Conservation (phyloP, 2,797 vertebrate species). For the Gymnodraco acuticeps region DNA sequence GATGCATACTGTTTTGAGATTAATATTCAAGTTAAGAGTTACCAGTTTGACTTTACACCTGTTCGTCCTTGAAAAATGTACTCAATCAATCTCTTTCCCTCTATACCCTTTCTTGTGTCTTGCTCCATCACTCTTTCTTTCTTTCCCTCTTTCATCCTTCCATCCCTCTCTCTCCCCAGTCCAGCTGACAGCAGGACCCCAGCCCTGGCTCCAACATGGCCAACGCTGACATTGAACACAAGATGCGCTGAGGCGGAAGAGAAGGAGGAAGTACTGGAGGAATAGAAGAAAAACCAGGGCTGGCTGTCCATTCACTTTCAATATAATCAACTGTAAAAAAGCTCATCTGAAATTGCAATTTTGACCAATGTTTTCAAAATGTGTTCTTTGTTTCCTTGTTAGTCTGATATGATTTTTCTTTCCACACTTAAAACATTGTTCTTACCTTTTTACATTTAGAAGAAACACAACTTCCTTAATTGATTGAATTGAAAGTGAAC, state of each 20-base stretch:
- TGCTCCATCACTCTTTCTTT: background rate
- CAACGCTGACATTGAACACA: constrained; percentile 92
- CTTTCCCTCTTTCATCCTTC: constrained; percentile 46
- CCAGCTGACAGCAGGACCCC: constrained; percentile 98
- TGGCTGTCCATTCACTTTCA: constrained; percentile 60
- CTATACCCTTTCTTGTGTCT: constrained; percentile 9
- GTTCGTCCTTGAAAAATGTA: constrained; percentile 24
- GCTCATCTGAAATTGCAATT: constrained; percentile 26
- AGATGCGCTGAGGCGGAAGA: constrained; percentile 89
- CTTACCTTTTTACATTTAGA: constrained; percentile 30
- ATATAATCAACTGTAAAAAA: constrained; percentile 54
- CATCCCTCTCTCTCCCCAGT: constrained; percentile 84
- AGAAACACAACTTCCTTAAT: constrained; percentile 14
- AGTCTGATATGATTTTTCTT: constrained; percentile 11
- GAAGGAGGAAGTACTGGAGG: constrained; percentile 15
- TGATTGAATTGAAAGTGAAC: constrained; percentile 61
- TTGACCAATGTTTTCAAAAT: constrained; percentile 40
- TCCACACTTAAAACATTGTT: constrained; percentile 22
- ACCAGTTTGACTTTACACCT: background rate
- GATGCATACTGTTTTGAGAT: background rate
- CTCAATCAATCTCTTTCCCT: constrained; percentile 65
- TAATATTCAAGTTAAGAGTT: background rate
- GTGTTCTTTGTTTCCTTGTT: constrained; percentile 10
- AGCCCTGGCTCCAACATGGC: constrained; percentile 95
- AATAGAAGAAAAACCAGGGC: constrained; percentile 41